These are phyloP conservation scores for Eurytoma californica DNA, from an alignment of 2,888 invertebrate genomes.

Conservation along the genomic window DNA sequence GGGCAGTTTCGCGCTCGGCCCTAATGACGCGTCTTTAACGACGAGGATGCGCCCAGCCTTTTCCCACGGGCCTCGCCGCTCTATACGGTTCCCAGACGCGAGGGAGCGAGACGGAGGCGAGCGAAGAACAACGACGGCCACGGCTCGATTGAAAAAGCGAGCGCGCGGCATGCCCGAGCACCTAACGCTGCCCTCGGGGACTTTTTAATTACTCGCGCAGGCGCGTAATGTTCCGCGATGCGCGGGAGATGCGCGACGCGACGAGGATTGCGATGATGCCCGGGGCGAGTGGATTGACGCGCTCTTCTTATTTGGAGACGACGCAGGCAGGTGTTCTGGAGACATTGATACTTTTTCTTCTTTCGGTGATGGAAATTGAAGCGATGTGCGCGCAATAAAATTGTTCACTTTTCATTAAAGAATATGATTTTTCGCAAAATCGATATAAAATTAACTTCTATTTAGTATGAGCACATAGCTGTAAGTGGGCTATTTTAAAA, in stretches of 20 bases:
- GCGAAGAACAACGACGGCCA: not conserved
- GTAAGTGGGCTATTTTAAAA: too few relatives aligned
- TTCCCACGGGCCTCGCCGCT: conserved; percentile 70
- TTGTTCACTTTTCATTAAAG: not conserved
- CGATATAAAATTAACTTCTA: too few relatives aligned
- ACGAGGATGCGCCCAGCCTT: conserved; percentile 65
- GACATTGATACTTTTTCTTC: not conserved
- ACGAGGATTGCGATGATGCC: too few relatives aligned
- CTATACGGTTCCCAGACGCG: conserved; percentile 5
- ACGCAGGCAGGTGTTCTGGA: not conserved
- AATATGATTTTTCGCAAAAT: too few relatives aligned
- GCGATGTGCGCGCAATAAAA: not conserved
- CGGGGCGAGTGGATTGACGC: too few relatives aligned
- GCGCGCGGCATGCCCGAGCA: conserved; percentile 1
- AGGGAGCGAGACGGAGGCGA: not conserved
- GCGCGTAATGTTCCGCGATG: not conserved
- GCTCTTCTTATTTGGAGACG: not conserved
- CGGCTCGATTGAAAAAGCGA: too few relatives aligned
- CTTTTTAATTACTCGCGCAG: conserved; percentile 36
- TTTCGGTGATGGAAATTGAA: not conserved
- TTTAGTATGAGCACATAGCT: too few relatives aligned
- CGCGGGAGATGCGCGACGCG: not conserved
- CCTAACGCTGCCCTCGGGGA: conserved; percentile 11
- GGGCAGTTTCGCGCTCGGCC: conserved; percentile 65
- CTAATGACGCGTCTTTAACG: conserved; percentile 74